Conservation (phyloP, 1,140 invertebrate species). For the Drosophila leontia region DNA sequence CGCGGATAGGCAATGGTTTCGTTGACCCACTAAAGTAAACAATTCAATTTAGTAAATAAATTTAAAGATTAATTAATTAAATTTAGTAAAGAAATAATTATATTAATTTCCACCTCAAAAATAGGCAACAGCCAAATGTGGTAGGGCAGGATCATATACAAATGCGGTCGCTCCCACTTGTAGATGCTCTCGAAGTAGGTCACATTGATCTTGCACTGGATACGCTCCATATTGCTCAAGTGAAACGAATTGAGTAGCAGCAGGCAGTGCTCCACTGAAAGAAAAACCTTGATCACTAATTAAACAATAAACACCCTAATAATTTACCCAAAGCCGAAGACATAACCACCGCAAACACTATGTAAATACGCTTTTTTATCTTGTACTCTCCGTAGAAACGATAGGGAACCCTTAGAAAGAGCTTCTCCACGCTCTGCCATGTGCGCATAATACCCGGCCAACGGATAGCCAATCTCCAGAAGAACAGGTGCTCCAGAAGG, state of each 20-base stretch:
- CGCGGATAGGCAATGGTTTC: constrained; percentile 79
- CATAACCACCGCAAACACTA: constrained; percentile 66
- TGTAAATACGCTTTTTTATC: constrained; percentile 69
- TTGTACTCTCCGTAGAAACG: constrained; percentile 72
- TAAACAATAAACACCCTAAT: not conserved
- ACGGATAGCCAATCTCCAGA: constrained; percentile 71
- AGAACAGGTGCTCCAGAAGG: constrained; percentile 74
- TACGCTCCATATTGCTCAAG: constrained; percentile 70
- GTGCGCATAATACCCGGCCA: constrained; percentile 69
- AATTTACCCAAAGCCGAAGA: constrained; percentile 59
- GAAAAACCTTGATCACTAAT: not conserved
- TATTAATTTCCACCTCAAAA: constrained; percentile 46
- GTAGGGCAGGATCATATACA: constrained; percentile 68
- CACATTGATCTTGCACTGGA: constrained; percentile 73
- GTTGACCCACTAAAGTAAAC: constrained; percentile 63
- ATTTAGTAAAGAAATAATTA: not conserved
- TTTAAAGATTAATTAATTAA: no score
- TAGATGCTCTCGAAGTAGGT: constrained; percentile 72
- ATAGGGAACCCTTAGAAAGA: constrained; percentile 72
- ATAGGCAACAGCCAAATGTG: constrained; percentile 64
- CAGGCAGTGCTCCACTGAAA: constrained; percentile 67
- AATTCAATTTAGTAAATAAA: not conserved
- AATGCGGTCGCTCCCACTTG: constrained; percentile 72
- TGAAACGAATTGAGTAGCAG: constrained; percentile 70
- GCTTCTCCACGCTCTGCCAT: constrained; percentile 68